A percentile compares a stretch with the other conserved stretches of the same genome.
phyloP scores from a whole-genome alignment of 2,113 vertebrate species.

The Trinectes maculatus region DNA sequence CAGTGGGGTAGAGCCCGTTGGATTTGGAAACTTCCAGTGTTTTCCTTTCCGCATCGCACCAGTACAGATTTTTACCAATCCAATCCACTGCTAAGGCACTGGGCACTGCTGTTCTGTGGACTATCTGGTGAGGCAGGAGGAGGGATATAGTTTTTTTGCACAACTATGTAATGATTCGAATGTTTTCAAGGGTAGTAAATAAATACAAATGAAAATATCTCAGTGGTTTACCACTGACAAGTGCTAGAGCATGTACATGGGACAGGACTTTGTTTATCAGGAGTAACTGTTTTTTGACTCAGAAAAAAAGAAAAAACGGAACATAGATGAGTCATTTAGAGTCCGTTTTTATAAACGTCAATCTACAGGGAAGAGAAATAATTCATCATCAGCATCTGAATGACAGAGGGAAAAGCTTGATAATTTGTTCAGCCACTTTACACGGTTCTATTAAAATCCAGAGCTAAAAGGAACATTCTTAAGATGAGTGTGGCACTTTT shows the following conservation, averaged over 20 bases:
- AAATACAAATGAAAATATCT: neutral
- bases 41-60: constrained; percentile 95
- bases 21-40: constrained; percentile 98
- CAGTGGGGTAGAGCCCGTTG: constrained; percentile 92
- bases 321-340: neutral
- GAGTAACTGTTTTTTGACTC: neutral
- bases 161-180: neutral
- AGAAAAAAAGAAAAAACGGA: neutral
- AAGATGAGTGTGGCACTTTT: neutral
- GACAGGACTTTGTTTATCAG: neutral
- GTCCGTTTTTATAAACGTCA: neutral
- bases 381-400: neutral
- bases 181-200: neutral
- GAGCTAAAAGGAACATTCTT: neutral
- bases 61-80: constrained; percentile 99
- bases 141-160: neutral
- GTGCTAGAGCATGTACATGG: neutral
- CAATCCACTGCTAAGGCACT: constrained; percentile 95
- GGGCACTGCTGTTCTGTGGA: constrained; percentile 94
- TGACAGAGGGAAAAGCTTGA: neutral
- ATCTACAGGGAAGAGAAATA: neutral
- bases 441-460: neutral
- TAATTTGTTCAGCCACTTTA: neutral
- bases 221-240: neutral
- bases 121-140: constrained; percentile 81